Base-by-base conservation (phyloP, 2,797 vertebrate species). In the Pelodytes ibericus region DNA sequence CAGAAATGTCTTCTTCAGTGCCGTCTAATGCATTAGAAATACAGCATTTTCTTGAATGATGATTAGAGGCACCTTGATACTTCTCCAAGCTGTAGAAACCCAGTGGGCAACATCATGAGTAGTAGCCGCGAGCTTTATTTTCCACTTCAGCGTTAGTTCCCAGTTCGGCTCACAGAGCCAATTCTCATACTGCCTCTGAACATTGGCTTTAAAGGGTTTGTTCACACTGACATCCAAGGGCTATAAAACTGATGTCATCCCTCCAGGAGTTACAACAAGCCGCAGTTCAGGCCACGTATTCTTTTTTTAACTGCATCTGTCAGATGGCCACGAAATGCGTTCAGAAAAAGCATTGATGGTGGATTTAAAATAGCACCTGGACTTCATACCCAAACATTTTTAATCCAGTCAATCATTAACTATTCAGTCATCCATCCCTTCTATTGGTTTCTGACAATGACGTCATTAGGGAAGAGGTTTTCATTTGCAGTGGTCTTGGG, bases 141-240 rank as follows among this genome's bases (percentile, higher is more conserved):
- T 57, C 15, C 53, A 1, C 7, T 13, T 57, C 13, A 4, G 53
- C 24, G 20, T 24, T 20, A 57, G 53, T 57, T 57, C 53, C 53
- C 53, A 20, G 53, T 57, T 57, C 24, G 53, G 53, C 53, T 26
- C 44, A 15, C 44, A 49, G 44, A 49, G 44, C 5, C 33, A 36
- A 6, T 36, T 36, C n/a, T 57, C 53, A 57, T 57, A 57, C 53
- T 57, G 53, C 22, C 24, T 8, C 53, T 57, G 53, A 24, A 57
- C 22, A 6, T 57, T 2, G 3, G 53, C 53, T 57, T 57, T 57
- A 24, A 57, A 57, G 20, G 53, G 53, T 57, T 57, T 57, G 53
- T 57, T 57, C 3, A 57, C 53, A 57, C 53, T 57, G 15, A 57
- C 53, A 57, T 57, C 53, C 53, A 57, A 26, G 20, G 53, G 53